These are phyloP conservation scores for Lepidonotus clava DNA, from an alignment of 2,888 invertebrate species.

Conservation along the genomic window DNA sequence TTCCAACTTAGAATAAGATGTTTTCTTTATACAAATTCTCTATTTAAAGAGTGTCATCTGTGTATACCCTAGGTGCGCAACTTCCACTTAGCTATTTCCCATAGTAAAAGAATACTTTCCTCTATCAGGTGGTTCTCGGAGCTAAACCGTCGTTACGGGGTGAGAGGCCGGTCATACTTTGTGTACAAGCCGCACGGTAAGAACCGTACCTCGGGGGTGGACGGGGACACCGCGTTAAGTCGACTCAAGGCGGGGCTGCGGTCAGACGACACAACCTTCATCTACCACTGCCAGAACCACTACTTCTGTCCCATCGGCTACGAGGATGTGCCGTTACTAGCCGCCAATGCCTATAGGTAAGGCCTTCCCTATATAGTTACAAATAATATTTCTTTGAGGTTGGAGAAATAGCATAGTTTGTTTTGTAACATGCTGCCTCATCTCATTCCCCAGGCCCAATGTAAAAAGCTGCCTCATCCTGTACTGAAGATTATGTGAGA, in stretches of 20 bases:
- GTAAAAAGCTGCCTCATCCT: no score
- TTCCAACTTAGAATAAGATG: not conserved
- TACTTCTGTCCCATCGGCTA: conserved; percentile 78
- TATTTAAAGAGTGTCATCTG: not conserved
- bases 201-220: conserved; percentile 72
- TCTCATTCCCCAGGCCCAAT: no score
- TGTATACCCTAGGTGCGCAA: no score
- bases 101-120: no score
- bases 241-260: conserved; percentile 72
- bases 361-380: not conserved
- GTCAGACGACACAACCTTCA: conserved; percentile 71
- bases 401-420: not conserved
- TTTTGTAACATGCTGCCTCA: no score
- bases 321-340: conserved; percentile 73
- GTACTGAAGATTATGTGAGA: not conserved
- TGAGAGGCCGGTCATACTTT: conserved; percentile 72
- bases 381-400: not conserved
- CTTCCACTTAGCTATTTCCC: no score
- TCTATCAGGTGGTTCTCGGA: conserved; percentile 75
- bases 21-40: not conserved
- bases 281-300: conserved; percentile 79
- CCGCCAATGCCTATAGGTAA: conserved; percentile 74
- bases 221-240: conserved; percentile 70
- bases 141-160: conserved; percentile 74
- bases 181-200: conserved; percentile 75